Conservation (phyloP, 2,113 vertebrate genomes). For the Oriolus oriolus region DNA sequence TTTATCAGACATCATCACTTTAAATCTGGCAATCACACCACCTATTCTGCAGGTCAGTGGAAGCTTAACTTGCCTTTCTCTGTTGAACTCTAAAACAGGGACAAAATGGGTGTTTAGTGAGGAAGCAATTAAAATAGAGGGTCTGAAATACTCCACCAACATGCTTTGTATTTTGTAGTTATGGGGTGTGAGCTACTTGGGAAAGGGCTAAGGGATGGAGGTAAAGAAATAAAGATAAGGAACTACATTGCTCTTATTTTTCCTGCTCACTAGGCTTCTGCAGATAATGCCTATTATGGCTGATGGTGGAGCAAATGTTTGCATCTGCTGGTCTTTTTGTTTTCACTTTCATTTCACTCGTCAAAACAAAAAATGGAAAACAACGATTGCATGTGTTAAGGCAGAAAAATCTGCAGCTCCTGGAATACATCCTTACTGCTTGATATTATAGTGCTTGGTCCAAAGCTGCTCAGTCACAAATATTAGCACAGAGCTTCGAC, state of each 20-base stretch:
- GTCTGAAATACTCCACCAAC: background rate
- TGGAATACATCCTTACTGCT: background rate
- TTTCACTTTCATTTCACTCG: background rate
- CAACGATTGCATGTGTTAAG: rapidly evolving
- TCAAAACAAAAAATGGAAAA: background rate
- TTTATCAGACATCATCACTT: background rate
- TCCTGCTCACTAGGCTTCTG: background rate
- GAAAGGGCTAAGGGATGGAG: background rate
- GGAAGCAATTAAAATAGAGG: background rate
- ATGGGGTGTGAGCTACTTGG: background rate
- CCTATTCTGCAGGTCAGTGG: background rate
- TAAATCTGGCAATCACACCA: background rate
- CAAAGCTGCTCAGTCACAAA: background rate
- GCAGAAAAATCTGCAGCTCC: background rate
- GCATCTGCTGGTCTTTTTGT: background rate
- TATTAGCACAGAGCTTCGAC: background rate
- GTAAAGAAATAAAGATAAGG: background rate
- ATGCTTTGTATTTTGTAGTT: background rate
- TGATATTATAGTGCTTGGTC: background rate
- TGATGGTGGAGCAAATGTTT: background rate
- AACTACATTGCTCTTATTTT: background rate
- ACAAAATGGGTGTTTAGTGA: background rate
- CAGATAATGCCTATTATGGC: background rate
- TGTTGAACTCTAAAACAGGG: background rate
- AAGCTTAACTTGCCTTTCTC: background rate